Base-by-base conservation (phyloP, 2,113 vertebrate genomes). In the Calonectris borealis region DNA sequence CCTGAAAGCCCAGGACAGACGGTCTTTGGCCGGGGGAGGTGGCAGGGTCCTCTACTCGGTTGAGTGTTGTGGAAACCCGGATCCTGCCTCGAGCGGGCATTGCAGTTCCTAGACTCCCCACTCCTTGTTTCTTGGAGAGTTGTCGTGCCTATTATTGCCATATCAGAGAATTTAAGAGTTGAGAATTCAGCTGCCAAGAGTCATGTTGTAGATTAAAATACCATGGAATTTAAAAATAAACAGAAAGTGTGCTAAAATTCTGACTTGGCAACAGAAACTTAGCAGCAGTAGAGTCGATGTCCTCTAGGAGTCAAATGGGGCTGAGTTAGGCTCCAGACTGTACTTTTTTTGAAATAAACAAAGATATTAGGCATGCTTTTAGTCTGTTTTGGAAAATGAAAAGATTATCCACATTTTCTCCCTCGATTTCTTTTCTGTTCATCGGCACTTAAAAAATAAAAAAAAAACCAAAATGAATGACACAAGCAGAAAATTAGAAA, bases 41-140 rank as follows among this genome's bases (percentile, higher is more conserved):
- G 1, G 20, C 27, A 10, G 7, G 15, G 15, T 68, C 22, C n/a
- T 83, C 49, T 79, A 1, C 38, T 71, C 17, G 61, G 8, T 29
- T 4, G 29, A 13, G 9, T 8, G 2, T 25, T 48, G 38, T 0
- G 4, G 42, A 54, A 78, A 58, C 17, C 9, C 13, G 5, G 10
- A 49, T 86, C 34, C 11, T 0, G 0, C 27, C 15, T 65, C 17
- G 10, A 80, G 27, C 0, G 1, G 25, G 5, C n/a, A 26, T 31
- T 54, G 15, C 10, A 38, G 13, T 71, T 73, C 24, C 14, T 55
- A 51, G 38, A 21, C 18, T 78, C 32, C 16, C 15, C 0, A 2
- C 10, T 60, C 9, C 27, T 75, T 64, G 8, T 84, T 91, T 84
- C 32, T 44, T 48, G 31, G 9, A 16, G 10, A 88, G 21, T 48